Percentiles rank a stretch among this genome's conserved stretches.
Conservation (phyloP, 2,113 vertebrate genomes). For the Pterocles orientalis region DNA sequence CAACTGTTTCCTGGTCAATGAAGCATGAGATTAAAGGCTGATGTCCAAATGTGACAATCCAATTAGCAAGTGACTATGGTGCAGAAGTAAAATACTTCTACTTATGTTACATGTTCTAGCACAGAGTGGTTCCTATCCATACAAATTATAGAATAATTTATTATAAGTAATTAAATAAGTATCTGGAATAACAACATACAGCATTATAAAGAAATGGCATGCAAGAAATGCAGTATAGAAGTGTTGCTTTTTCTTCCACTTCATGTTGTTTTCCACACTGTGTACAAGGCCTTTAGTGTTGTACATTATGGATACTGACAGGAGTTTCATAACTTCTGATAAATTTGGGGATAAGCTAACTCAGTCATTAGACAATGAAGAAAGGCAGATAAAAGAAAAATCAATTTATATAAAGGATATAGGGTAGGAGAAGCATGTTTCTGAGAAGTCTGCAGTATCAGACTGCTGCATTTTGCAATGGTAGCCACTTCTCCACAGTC, state of each 20-base stretch:
- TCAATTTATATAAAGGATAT: background rate
- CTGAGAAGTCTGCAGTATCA: background rate
- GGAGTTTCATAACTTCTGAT: background rate
- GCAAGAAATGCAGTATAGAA: background rate
- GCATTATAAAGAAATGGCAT: background rate
- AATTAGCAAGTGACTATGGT: conserved; percentile 54
- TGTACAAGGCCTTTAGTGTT: background rate
- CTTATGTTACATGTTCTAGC: background rate
- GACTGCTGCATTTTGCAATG: background rate
- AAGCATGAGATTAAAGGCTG: conserved; percentile 55
- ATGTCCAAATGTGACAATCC: conserved; percentile 31
- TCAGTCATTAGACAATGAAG: background rate
- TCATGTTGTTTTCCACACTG: background rate
- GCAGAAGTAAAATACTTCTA: conserved; percentile 31
- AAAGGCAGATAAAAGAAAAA: background rate
- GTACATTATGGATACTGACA: background rate
- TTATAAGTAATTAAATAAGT: background rate
- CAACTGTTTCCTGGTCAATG: conserved; percentile 29
- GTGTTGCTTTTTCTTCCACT: background rate
- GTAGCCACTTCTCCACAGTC: background rate
- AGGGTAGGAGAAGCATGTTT: background rate
- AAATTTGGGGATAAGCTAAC: background rate
- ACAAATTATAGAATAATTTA: background rate
- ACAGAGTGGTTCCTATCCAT: background rate
- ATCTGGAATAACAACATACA: background rate